phyloP scores from a whole-genome alignment of 2,797 vertebrate species.

The Gobio occitaniae region DNA sequence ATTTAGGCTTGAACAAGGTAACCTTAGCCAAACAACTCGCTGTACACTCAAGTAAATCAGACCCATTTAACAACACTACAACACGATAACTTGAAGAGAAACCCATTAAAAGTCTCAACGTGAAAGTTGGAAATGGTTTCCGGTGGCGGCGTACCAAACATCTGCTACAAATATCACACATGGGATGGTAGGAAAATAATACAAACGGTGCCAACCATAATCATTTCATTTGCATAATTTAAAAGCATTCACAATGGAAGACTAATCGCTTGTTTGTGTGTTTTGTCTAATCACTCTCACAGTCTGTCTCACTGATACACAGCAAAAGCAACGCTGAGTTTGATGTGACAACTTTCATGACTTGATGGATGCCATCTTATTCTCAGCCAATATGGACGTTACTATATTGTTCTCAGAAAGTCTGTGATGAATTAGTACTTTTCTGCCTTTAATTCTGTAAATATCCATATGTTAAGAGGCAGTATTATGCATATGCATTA shows the following conservation, averaged over 20 bases:
- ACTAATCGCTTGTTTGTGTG: conserved; percentile 42
- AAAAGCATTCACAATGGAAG: conserved; percentile 45
- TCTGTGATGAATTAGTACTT: neutral
- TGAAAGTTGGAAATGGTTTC: conserved; percentile 41
- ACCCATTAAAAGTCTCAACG: conserved; percentile 38
- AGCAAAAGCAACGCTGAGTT: neutral
- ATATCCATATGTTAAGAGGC: neutral
- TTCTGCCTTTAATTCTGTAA: conserved; percentile 8
- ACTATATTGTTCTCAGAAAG: neutral
- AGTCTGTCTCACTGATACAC: conserved; percentile 34
- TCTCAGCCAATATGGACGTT: neutral
- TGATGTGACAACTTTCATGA: conserved; percentile 5
- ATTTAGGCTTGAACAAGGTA: conserved; percentile 15
- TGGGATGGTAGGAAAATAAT: conserved; percentile 24
- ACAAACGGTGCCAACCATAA: conserved; percentile 31
- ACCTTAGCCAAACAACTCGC: neutral
- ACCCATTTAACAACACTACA: conserved; percentile 12
- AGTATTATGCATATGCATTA: neutral
- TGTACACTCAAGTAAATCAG: conserved; percentile 4
- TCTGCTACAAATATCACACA: conserved; percentile 52
- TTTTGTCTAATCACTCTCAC: conserved; percentile 40
- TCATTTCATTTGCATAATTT: conserved; percentile 51
- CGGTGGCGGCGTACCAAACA: conserved; percentile 35
- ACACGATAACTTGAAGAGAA: conserved; percentile 23
- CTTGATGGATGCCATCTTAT: neutral